Evolutionary conservation across 2,797 vertebrate genomes (phyloP), one percentile per base, ranked within the genome.

Genomic region (Craterocephalus amniculus): DNA sequence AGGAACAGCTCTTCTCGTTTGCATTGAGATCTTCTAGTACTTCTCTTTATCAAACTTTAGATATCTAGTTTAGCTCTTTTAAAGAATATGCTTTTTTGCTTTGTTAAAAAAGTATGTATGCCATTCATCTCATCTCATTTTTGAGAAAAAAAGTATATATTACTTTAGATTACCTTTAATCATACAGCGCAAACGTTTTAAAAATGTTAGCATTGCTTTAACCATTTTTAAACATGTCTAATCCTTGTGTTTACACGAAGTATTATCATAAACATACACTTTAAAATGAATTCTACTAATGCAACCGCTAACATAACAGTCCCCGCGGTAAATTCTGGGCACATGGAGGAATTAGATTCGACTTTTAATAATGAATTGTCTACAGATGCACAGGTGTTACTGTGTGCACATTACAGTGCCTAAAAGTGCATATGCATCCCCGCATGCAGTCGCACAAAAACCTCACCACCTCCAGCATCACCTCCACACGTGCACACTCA

Each of bases 401-500:
- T 65, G 71, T 79, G 79, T 86, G 70, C 81, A 75, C 71, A 69
- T 67, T 72, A 56, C 77, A 67, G 58, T 65, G 43, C 70, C 67
- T 76, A 61, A 79, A 83, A 74, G 61, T 34, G 40, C 72, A 84
- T 51, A 65, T 69, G 51, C 81, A 83, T 60, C 64, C 75, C 67
- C 80, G 29, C 79, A 59, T 43, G 36, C 72, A 70, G 64, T 54
- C 52, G 73, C 67, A 76, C 61, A 60, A 38, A 32, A 78, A 35
- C 74, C 70, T 55, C 76, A 1, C 81, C 79, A 87, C 75, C 84
- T 73, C 76, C 80, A 60, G 76, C 83, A 22, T 80, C 85, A 83
- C 75, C 87, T 83, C 84, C 78, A 56, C 80, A 82, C 85, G 85
- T 76, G 78, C 87, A 80, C 86, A 82, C 80, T 73, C 83, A 62